Conservation (phyloP, 1,140 invertebrate species). For the Spodoptera frugiperda region DNA sequence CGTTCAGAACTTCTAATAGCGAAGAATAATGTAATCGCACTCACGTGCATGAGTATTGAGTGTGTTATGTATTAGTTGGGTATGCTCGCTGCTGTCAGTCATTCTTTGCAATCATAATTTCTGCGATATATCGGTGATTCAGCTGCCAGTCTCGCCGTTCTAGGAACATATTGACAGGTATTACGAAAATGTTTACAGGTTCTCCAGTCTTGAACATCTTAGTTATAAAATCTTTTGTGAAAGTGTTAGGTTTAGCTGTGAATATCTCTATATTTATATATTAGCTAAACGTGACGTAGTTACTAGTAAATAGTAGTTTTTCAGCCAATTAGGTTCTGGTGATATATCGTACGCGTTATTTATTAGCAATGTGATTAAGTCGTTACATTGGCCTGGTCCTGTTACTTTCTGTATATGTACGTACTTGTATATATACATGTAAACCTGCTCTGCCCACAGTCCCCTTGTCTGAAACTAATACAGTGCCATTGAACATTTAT, state of each 20-base stretch:
- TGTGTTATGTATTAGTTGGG: slow-evolving; percentile 2
- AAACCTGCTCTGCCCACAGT: no score
- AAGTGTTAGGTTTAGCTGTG: no score
- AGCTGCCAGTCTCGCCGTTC: slow-evolving; percentile 10
- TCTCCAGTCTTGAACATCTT: neutral
- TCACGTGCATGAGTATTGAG: neutral
- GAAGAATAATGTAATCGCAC: neutral
- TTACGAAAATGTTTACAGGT: neutral
- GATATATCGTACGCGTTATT: no score
- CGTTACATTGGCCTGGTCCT: no score
- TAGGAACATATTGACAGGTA: slow-evolving; percentile 12
- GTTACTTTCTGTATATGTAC: no score
- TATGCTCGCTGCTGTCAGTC: neutral
- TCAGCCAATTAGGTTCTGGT: no score
- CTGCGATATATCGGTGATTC: slow-evolving; percentile 18
- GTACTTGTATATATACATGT: no score
- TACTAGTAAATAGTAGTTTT: no score
- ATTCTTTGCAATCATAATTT: slow-evolving; percentile 6
- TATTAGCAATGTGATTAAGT: no score
- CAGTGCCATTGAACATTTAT: no score
- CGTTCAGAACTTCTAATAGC: slow-evolving; percentile 14
- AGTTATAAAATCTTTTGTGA: neutral
- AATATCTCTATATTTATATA: neutral
- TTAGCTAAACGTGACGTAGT: no score
- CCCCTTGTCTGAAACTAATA: no score